Percentiles rank a stretch among this genome's conserved stretches.
These are phyloP conservation scores for Eupithecia inturbata DNA, from an alignment of 2,888 invertebrate species.

Conservation along the genomic window DNA sequence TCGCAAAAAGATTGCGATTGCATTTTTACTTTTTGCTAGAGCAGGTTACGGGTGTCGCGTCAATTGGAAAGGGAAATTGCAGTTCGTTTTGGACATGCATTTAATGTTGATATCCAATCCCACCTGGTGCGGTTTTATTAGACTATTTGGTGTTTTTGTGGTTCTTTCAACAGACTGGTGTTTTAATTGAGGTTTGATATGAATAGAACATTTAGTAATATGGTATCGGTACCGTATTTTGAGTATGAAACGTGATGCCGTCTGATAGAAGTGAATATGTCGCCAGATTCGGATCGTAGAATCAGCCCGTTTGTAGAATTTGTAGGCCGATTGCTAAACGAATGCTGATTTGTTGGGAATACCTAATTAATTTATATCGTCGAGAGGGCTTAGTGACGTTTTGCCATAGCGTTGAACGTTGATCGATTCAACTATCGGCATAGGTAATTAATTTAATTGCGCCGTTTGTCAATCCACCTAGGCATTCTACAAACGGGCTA, in stretches of 20 bases:
- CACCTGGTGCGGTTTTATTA: not conserved
- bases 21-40: conserved; percentile 32
- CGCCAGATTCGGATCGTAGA: too few relatives aligned
- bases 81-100: conserved; percentile 47
- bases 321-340: too few relatives aligned
- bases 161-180: not conserved
- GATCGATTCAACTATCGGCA: too few relatives aligned
- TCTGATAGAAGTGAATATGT: too few relatives aligned
- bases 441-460: too few relatives aligned
- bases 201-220: not conserved
- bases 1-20: conserved; percentile 38
- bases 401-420: too few relatives aligned
- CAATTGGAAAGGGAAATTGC: conserved; percentile 62
- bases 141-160: not conserved
- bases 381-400: too few relatives aligned
- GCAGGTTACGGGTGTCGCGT: conserved; percentile 53
- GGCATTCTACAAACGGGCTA: too few relatives aligned
- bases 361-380: too few relatives aligned
- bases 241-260: not conserved
- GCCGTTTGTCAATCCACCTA: too few relatives aligned
- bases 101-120: conserved; percentile 36
- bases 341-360: too few relatives aligned
- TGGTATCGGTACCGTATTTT: not conserved
- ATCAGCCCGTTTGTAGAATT: too few relatives aligned
- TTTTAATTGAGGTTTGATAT: not conserved